Evolutionary conservation across 1,140 invertebrate genomes (phyloP).

Genomic region (Batillaria attramentaria): DNA sequence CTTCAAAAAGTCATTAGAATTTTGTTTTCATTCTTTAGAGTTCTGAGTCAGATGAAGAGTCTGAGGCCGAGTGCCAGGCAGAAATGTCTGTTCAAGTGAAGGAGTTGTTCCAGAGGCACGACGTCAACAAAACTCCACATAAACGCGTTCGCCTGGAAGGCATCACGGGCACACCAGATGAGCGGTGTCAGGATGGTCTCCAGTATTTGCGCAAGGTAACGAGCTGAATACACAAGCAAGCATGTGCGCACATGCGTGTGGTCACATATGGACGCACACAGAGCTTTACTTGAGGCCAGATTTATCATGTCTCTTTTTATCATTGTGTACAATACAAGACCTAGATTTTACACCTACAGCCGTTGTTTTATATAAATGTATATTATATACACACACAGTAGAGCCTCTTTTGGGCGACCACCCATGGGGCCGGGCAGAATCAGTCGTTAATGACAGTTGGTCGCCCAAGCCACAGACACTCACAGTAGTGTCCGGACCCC

Average conservation of each 20-base stretch:
- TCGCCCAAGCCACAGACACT: no score
- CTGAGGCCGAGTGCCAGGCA: constrained; percentile 18
- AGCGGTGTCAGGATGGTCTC: constrained; percentile 79
- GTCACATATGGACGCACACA: background rate
- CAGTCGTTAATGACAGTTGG: no score
- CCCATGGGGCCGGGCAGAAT: no score
- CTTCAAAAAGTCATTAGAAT: background rate
- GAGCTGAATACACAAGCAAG: background rate
- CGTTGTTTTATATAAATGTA: no score
- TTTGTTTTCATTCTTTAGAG: constrained; percentile 1
- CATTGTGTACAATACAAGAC: no score
- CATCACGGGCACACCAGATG: constrained; percentile 76
- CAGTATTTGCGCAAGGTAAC: constrained; percentile 78
- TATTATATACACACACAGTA: no score
- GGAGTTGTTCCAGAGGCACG: constrained; percentile 21
- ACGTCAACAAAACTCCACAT: background rate
- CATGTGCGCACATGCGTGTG: background rate
- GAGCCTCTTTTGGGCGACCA: no score
- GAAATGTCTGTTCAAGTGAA: constrained; percentile 39
- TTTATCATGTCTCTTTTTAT: no score
- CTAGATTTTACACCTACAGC: no score
- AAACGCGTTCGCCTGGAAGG: constrained; percentile 74
- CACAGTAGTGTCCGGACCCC: no score
- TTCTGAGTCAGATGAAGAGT: constrained; percentile 18
- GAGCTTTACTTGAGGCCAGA: no score